A percentile compares a stretch with the other conserved stretches of the same genome.
Evolutionary conservation across 2,797 vertebrate species (phyloP).

Genomic region (Protonibea diacanthus): DNA sequence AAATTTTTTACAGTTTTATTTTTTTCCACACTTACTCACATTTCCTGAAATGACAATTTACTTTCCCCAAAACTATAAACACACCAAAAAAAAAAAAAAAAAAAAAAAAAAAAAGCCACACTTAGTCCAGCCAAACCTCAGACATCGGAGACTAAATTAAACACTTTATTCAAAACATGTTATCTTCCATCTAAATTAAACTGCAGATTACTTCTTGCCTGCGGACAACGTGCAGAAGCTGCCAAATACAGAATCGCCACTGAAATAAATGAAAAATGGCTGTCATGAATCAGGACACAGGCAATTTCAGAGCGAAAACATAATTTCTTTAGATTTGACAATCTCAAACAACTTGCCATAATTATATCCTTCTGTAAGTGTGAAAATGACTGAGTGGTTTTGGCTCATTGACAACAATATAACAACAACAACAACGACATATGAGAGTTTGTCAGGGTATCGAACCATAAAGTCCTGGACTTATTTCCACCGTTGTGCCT

Average conservation of each 20-base stretch:
- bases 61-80: constrained; percentile 62
- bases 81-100: constrained; percentile 34
- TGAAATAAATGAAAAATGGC: constrained; percentile 7
- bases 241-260: constrained; percentile 14
- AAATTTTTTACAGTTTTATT: constrained; percentile 32
- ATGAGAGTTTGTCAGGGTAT: background rate
- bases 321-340: background rate
- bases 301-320: background rate
- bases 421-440: background rate
- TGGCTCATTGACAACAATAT: background rate
- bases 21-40: constrained; percentile 41
- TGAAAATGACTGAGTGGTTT: background rate
- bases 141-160: constrained; percentile 62
- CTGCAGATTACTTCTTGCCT: constrained; percentile 32
- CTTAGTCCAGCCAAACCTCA: constrained; percentile 68
- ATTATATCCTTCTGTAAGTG: background rate
- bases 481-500: background rate
- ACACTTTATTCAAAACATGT: constrained; percentile 67
- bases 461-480: background rate
- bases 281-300: background rate
- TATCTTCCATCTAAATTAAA: constrained; percentile 64
- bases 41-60: constrained; percentile 68
- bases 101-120: constrained; percentile 42
- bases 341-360: background rate
- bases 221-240: constrained; percentile 27